A percentile compares a stretch with the other conserved stretches of the same genome.
phyloP scores from a whole-genome alignment of 2,888 invertebrate species.

The Rhamnusium bicolor region DNA sequence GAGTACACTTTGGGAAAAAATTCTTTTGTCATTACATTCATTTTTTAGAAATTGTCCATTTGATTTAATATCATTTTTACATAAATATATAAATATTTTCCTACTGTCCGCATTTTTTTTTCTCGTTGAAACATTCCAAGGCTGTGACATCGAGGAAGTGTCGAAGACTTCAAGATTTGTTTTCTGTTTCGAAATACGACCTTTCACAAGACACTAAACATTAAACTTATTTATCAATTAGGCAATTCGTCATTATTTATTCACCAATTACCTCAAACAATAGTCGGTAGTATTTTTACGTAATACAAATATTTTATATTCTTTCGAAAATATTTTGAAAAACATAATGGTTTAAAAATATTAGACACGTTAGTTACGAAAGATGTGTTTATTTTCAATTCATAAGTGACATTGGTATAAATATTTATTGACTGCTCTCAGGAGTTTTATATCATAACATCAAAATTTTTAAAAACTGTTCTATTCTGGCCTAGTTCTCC shows the following conservation, averaged over 20 bases:
- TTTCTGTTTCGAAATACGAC: not conserved
- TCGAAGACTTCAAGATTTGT: not conserved
- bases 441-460: too few species aligned
- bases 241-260: conserved; percentile 3
- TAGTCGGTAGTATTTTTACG: conserved; percentile 22
- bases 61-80: too few species aligned
- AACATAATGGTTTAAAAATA: conserved; percentile 2
- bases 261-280: not conserved
- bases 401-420: not conserved
- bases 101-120: not conserved
- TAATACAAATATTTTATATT: conserved; percentile 22
- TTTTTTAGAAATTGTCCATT: too few species aligned
- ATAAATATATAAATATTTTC: too few species aligned
- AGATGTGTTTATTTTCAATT: not conserved
- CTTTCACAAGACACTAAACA: not conserved
- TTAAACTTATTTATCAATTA: conserved; percentile 9
- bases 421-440: too few species aligned
- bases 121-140: not conserved
- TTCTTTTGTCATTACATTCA: too few species aligned
- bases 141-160: conserved; percentile 13
- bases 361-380: not conserved
- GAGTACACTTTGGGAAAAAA: too few species aligned
- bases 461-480: too few species aligned
- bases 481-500: too few species aligned
- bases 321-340: conserved; percentile 8